A percentile compares a stretch with the other conserved stretches of the same genome.
These are phyloP conservation scores for Marasmarcha lunaedactyla DNA, from an alignment of 2,888 invertebrate genomes.

Conservation along the genomic window DNA sequence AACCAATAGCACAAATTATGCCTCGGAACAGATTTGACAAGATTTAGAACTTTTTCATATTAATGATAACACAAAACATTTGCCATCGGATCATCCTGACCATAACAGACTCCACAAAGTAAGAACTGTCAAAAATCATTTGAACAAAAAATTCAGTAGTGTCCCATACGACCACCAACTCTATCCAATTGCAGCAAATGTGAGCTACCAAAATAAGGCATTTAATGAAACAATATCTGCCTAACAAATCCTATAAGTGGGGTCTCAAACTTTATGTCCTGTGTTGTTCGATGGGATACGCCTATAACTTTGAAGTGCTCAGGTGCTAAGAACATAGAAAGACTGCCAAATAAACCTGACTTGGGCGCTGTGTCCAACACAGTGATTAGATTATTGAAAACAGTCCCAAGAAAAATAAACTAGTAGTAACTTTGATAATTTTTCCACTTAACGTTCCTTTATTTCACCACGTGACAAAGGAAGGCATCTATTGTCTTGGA, in stretches of 20 bases:
- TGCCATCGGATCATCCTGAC: conserved; percentile 17
- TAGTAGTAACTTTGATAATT: conserved; percentile 24
- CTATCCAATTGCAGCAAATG: conserved; percentile 21
- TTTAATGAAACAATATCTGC: conserved; percentile 17
- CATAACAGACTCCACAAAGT: conserved; percentile 23
- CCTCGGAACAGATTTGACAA: conserved; percentile 20
- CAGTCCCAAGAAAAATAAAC: conserved; percentile 7
- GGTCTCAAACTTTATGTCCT: conserved; percentile 19
- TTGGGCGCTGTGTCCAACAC: conserved; percentile 5
- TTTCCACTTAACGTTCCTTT: conserved; percentile 25
- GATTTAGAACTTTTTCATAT: conserved; percentile 19
- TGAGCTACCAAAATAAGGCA: conserved; percentile 17
- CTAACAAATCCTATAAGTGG: conserved; percentile 20
- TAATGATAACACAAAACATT: conserved; percentile 19
- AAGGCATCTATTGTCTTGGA: conserved; percentile 26
- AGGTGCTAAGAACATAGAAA: conserved; percentile 9
- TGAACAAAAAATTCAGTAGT: conserved; percentile 20
- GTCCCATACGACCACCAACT: conserved; percentile 24
- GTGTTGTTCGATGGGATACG: conserved; percentile 2
- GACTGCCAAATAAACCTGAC: conserved; percentile 2
- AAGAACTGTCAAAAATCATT: conserved; percentile 22
- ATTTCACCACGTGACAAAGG: conserved; percentile 21
- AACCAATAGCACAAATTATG: conserved; percentile 1
- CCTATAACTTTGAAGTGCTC: conserved; percentile 14
- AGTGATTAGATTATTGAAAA: conserved; percentile 4